Conservation (phyloP, 2,888 invertebrate genomes). For the Lumbricus terrestris region DNA sequence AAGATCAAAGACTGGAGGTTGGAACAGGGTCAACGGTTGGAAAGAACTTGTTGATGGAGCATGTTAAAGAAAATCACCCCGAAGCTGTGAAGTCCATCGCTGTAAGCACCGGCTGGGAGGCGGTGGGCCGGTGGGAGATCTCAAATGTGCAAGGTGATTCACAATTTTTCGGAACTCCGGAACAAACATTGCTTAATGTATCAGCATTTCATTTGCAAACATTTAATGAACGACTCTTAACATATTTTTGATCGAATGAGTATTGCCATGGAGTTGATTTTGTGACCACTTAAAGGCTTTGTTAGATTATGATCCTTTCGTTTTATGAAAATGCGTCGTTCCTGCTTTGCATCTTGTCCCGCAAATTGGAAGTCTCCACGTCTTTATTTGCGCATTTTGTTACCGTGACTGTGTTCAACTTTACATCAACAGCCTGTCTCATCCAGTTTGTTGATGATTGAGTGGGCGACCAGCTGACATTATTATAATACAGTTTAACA, state of each 20-base stretch:
- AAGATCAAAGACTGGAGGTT: conserved; percentile 26
- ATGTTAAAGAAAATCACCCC: conserved; percentile 22
- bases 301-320: too few species aligned
- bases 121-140: conserved; percentile 17
- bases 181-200: background rate
- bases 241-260: background rate
- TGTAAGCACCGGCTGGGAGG: conserved; percentile 27
- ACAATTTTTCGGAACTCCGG: background rate
- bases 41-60: conserved; percentile 20
- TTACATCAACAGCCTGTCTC: background rate
- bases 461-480: background rate
- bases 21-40: conserved; percentile 27
- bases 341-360: too few species aligned
- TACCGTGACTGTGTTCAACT: too few species aligned
- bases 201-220: background rate
- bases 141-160: conserved; percentile 22
- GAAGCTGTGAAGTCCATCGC: conserved; percentile 22
- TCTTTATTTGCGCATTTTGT: too few species aligned
- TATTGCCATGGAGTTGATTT: too few species aligned
- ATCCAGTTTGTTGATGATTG: background rate
- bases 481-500: background rate
- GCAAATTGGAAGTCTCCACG: too few species aligned
- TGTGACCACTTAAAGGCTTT: too few species aligned
- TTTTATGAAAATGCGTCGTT: too few species aligned
- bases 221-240: background rate